Base-by-base conservation (phyloP, 2,888 invertebrate genomes). In the Eupithecia inturbata region DNA sequence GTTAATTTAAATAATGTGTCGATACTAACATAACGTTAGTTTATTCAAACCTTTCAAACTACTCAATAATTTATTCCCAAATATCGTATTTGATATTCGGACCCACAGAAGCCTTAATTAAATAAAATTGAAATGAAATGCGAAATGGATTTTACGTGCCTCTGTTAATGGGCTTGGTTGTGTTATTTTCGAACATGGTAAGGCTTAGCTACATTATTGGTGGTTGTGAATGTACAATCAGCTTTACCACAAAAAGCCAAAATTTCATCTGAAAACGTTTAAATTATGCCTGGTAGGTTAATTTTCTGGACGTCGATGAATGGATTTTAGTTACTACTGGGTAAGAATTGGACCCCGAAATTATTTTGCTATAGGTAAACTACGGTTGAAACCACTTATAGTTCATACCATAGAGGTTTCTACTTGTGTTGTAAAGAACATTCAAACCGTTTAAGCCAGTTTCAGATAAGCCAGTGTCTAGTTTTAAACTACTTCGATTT, bases 101-200 rank as follows among this genome's bases (percentile, higher is more conserved):
- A 72, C 73, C 68, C 88, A 89, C 89, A 89, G 90, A 90, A 73
- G 68, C 92, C 89, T 92, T 94, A 94, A 94, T 94, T 93, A 94
- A 94, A 94, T 94, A 93, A 94, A 93, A 94, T 93, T 92, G 92
- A 93, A 93, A 93, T 92, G 93, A 93, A 92, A 92, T 86, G 89
- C 89, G 88, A 92, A 94, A 94, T 94, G 94, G 94, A 93, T 94
- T 94, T 93, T 92, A 91, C 93, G 92, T 94, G 94, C 93, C 92
- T 91, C 89, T 91, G 89, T 92, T 94, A 94, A 94, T 91, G 93
- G 79, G 90, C 87, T 85, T 87, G 89, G 87, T 89, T 85, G 92
- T 91, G 92, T 93, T 93, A 93, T 94, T 93, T 93, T 93, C 90
- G 90, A 89, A 89, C 92, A 89, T 88, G 91, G 92, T 92, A 91